phyloP scores from a whole-genome alignment of 2,888 invertebrate species.

The Mythimna loreyi region DNA sequence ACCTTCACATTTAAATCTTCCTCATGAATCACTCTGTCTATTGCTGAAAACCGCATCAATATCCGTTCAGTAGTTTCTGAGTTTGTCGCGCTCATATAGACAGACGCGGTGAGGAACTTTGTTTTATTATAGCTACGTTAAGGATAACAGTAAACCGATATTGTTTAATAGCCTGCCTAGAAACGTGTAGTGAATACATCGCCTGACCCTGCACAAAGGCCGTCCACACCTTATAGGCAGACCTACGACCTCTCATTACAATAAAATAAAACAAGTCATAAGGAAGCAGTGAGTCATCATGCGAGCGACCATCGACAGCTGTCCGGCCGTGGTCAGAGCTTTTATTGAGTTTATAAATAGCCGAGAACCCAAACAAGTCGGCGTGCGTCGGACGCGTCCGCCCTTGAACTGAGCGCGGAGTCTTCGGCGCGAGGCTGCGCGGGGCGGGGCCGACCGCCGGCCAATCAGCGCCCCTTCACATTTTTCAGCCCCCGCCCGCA shows the following conservation, averaged over 20 bases:
- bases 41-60: too few species aligned
- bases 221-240: conserved; percentile 25
- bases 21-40: too few species aligned
- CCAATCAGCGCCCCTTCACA: conserved; percentile 90
- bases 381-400: conserved; percentile 79
- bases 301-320: conserved; percentile 25
- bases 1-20: too few species aligned
- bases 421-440: conserved; percentile 76
- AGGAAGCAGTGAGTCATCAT: conserved; percentile 24
- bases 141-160: not conserved
- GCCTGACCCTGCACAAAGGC: conserved; percentile 17
- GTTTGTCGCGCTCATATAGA: too few species aligned
- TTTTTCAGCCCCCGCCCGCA: conserved; percentile 90
- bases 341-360: conserved; percentile 72
- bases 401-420: conserved; percentile 87
- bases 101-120: too few species aligned
- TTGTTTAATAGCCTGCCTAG: not conserved
- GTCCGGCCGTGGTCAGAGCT: conserved; percentile 50
- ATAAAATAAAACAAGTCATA: conserved; percentile 37
- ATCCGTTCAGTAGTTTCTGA: too few species aligned
- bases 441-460: conserved; percentile 82
- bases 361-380: conserved; percentile 83
- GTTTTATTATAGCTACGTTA: too few species aligned
- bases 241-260: conserved; percentile 32
- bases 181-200: not conserved